phyloP scores from a whole-genome alignment of 2,113 vertebrate genomes.

The Phyllostomus hastatus region DNA sequence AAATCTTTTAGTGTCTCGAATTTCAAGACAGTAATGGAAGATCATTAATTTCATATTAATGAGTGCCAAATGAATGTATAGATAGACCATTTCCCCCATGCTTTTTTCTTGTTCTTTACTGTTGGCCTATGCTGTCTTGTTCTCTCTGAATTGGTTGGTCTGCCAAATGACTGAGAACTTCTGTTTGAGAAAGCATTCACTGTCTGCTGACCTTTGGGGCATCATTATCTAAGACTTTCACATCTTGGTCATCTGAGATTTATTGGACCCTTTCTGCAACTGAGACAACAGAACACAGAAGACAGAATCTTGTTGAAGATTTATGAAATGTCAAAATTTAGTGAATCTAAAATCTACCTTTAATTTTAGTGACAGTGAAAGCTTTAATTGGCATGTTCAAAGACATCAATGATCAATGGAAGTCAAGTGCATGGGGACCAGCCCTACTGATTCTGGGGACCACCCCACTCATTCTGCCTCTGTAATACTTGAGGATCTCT shows the following conservation, averaged over 20 bases:
- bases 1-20: conserved; percentile 6
- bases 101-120: not conserved
- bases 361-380: conserved; percentile 11
- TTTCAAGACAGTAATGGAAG: not conserved
- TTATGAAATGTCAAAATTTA: not conserved
- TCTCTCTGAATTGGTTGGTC: not conserved
- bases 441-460: not conserved
- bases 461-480: not conserved
- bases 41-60: not conserved
- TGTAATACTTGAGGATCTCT: not conserved
- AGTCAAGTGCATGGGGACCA: not conserved
- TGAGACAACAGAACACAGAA: not conserved
- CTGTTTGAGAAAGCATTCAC: not conserved
- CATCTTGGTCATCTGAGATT: not conserved
- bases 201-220: not conserved
- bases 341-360: not conserved
- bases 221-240: not conserved
- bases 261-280: not conserved
- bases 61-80: not conserved
- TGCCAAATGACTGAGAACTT: not conserved
- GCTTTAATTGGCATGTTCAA: not conserved
- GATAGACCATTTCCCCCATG: not conserved
- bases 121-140: not conserved
- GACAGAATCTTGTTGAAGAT: conserved; percentile 8
- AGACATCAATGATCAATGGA: not conserved